phyloP scores from a whole-genome alignment of 2,113 vertebrate genomes.

The Haliaeetus leucogaster region DNA sequence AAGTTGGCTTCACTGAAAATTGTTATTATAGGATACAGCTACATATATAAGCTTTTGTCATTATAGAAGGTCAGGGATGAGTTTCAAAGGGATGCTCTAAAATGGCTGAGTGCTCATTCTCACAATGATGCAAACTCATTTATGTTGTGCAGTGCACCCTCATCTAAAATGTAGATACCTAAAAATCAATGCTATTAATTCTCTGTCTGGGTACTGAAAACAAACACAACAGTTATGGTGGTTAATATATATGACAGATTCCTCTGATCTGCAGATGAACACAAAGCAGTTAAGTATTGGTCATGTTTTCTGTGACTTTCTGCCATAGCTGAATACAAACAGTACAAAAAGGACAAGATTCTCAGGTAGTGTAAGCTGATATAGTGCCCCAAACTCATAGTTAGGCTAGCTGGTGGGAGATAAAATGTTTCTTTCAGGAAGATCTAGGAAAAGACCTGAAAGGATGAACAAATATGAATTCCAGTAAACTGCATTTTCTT shows the following conservation, averaged over 20 bases:
- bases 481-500: background rate
- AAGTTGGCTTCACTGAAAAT: background rate
- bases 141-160: background rate
- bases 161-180: conserved; percentile 16
- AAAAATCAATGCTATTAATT: conserved; percentile 29
- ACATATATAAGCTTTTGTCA: background rate
- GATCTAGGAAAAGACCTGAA: background rate
- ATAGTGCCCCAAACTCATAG: background rate
- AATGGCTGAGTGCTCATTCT: background rate
- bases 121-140: background rate
- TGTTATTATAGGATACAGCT: background rate
- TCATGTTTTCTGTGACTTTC: background rate
- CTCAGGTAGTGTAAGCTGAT: background rate
- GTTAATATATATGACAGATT: background rate
- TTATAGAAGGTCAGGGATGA: background rate
- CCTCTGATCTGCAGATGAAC: background rate
- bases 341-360: background rate
- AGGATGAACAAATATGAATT: background rate
- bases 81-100: background rate
- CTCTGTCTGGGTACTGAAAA: background rate
- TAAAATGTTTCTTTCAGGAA: background rate
- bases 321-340: background rate
- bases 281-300: background rate
- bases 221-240: background rate
- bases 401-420: background rate